Percentiles rank a stretch among this genome's conserved stretches.
Conservation (phyloP, 2,113 vertebrate species). For the Silurus asotus region DNA sequence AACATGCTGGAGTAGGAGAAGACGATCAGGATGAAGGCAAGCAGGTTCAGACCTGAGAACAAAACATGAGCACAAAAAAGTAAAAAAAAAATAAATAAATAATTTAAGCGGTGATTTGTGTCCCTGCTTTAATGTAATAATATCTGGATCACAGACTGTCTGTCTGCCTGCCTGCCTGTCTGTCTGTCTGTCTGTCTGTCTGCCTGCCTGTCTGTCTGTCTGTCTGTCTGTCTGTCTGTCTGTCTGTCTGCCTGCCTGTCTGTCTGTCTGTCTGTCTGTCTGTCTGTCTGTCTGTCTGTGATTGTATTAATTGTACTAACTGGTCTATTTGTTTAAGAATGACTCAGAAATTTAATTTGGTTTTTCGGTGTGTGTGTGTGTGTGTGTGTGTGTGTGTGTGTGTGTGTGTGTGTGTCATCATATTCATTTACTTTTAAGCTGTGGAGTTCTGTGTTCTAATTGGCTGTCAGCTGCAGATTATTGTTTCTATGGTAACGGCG, state of each 20-base stretch:
- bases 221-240: too few relatives aligned
- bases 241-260: too few relatives aligned
- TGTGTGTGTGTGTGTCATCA: neutral
- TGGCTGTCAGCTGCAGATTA: neutral
- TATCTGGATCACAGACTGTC: too few relatives aligned
- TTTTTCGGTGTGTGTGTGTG: neutral
- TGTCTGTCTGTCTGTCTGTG: too few relatives aligned
- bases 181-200: too few relatives aligned
- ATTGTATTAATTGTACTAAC: neutral
- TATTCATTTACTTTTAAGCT: neutral
- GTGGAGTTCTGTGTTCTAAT: neutral
- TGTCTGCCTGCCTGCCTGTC: too few relatives aligned
- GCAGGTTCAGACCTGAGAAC: constrained; percentile 64
- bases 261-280: too few relatives aligned
- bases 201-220: too few relatives aligned
- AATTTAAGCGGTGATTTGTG: neutral
- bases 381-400: too few relatives aligned
- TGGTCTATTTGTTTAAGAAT: neutral
- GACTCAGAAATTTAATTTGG: neutral
- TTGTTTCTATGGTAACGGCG: too few relatives aligned
- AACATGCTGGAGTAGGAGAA: constrained; percentile 68
- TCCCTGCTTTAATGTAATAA: too few relatives aligned
- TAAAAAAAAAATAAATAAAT: neutral
- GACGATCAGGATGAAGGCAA: constrained; percentile 66
- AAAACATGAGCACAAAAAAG: neutral